These are phyloP conservation scores for Lysandra bellargus DNA, from an alignment of 2,888 invertebrate species.

Conservation along the genomic window DNA sequence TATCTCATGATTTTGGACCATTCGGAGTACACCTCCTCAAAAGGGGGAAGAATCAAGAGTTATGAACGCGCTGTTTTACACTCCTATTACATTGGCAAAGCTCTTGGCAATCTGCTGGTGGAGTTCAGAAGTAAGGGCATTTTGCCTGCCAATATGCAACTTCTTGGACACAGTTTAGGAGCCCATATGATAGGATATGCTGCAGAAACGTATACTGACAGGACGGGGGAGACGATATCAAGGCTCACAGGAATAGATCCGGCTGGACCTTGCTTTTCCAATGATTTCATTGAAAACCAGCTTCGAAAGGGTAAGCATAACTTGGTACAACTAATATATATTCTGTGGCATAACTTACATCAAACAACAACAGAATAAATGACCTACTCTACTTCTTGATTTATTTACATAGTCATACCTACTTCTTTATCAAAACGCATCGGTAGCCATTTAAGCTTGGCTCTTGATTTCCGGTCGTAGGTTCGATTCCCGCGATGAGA, in stretches of 20 bases:
- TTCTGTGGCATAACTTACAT: neutral
- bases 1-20: conserved; percentile 71
- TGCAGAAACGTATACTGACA: conserved; percentile 55
- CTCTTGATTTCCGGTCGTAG: too few species aligned
- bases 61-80: conserved; percentile 67
- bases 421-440: neutral
- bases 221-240: conserved; percentile 62
- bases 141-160: conserved; percentile 63
- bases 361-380: too few species aligned
- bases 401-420: neutral
- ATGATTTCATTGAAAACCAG: conserved; percentile 64
- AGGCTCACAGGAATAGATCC: conserved; percentile 69
- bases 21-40: conserved; percentile 62
- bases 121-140: conserved; percentile 55
- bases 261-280: conserved; percentile 73
- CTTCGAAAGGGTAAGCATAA: conserved; percentile 52
- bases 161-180: conserved; percentile 69
- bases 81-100: conserved; percentile 60
- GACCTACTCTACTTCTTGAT: too few species aligned
- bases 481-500: too few species aligned
- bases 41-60: conserved; percentile 59
- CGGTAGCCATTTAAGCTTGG: too few species aligned
- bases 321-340: too few species aligned
- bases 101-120: conserved; percentile 59
- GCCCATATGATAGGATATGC: conserved; percentile 65